Evolutionary conservation across 2,113 vertebrate genomes (phyloP).

Genomic region (Pygoscelis adeliae): DNA sequence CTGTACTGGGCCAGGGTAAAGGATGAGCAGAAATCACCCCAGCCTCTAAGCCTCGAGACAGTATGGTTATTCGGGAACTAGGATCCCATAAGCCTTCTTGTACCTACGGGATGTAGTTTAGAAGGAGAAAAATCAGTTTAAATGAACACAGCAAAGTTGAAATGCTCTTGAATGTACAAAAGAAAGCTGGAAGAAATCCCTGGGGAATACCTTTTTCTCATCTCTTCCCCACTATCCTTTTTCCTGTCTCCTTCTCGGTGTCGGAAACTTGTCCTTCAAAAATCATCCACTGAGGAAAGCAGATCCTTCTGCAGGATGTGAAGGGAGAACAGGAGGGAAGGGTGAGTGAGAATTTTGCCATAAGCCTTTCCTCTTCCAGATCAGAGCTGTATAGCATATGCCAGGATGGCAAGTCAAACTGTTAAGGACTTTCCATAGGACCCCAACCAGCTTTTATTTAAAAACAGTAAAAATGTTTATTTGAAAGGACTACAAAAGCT

Average conservation of each 20-base stretch:
- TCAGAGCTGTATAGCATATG: neutral
- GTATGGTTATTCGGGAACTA: neutral
- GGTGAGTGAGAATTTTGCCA: neutral
- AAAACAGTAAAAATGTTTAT: neutral
- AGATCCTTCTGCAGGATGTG: neutral
- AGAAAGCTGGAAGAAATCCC: neutral
- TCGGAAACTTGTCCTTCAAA: neutral
- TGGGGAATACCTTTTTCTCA: neutral
- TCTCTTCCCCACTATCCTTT: neutral
- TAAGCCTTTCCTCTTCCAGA: neutral
- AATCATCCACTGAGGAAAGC: neutral
- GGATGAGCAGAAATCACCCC: neutral
- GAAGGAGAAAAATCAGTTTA: neutral
- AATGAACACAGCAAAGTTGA: neutral
- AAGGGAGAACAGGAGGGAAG: neutral
- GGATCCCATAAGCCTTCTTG: neutral
- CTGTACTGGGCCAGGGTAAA: neutral
- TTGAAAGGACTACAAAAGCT: conserved; percentile 2
- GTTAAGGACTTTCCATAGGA: neutral
- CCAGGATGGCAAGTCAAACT: neutral
- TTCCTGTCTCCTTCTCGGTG: neutral
- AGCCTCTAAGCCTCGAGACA: neutral
- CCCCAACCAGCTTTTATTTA: neutral
- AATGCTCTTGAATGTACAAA: neutral
- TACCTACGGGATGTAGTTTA: neutral